Evolutionary conservation across 2,888 invertebrate genomes (phyloP).

Genomic region (Pollenia amentaria): DNA sequence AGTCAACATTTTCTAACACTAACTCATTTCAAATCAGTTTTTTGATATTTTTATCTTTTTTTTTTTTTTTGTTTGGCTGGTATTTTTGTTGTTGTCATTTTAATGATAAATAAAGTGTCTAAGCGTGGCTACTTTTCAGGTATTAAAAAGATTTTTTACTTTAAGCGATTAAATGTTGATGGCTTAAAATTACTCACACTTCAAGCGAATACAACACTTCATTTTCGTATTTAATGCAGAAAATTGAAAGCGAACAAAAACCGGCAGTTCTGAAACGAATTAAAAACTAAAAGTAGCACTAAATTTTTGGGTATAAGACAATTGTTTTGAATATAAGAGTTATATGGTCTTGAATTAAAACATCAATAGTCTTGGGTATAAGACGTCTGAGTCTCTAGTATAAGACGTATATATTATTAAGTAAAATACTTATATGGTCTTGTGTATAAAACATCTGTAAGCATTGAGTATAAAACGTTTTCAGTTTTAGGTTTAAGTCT

Average conservation of each 20-base stretch:
- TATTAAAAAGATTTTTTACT: slow-evolving; percentile 58
- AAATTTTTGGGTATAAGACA: too few relatives aligned
- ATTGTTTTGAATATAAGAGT: too few relatives aligned
- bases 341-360: too few relatives aligned
- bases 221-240: not conserved
- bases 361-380: too few relatives aligned
- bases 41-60: slow-evolving; percentile 20
- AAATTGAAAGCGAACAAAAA: not conserved
- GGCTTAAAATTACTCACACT: slow-evolving; percentile 56
- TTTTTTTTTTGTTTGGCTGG: not conserved
- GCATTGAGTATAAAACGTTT: too few relatives aligned
- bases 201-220: not conserved
- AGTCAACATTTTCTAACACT: not conserved
- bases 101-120: slow-evolving; percentile 60
- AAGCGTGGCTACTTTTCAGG: slow-evolving; percentile 62
- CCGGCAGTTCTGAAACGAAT: slow-evolving; percentile 10
- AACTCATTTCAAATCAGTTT: slow-evolving; percentile 7
- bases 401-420: too few relatives aligned
- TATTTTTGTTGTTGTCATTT: slow-evolving; percentile 17
- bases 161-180: slow-evolving; percentile 67
- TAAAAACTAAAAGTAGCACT: too few relatives aligned
- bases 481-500: too few relatives aligned
- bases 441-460: too few relatives aligned
- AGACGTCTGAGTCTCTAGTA: too few relatives aligned
- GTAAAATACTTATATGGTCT: too few relatives aligned